phyloP scores from a whole-genome alignment of 2,113 vertebrate genomes.

The Pardalotus punctatus region DNA sequence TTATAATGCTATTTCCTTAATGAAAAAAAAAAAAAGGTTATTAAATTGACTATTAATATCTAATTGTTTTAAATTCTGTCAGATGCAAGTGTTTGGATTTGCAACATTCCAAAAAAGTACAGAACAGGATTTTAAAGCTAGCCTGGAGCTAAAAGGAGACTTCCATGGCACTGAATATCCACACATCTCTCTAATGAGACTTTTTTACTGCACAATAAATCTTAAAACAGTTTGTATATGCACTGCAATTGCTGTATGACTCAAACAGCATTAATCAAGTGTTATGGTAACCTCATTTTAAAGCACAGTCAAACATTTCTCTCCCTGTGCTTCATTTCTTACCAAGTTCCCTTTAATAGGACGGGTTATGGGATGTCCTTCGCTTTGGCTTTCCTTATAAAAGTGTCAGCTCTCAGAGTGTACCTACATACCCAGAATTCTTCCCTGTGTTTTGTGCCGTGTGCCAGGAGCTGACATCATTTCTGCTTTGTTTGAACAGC shows the following conservation, averaged over 20 bases:
- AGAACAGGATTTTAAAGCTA: background rate
- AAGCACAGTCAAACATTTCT: background rate
- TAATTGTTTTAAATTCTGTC: background rate
- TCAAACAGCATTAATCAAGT: constrained; percentile 14
- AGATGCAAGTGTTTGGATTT: background rate
- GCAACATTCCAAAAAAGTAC: background rate
- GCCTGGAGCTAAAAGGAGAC: background rate
- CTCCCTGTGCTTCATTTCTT: background rate
- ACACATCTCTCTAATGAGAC: constrained; percentile 38
- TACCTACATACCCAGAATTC: constrained; percentile 30
- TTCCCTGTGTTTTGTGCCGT: background rate
- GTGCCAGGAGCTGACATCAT: constrained; percentile 35
- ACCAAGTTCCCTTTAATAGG: background rate
- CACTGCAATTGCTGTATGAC: background rate
- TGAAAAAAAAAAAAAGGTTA: background rate
- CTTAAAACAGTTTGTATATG: background rate
- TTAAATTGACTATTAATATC: background rate
- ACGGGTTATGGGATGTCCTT: constrained; percentile 18
- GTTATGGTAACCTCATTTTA: constrained; percentile 17
- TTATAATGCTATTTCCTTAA: background rate
- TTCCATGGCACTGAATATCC: background rate
- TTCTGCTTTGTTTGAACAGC: constrained; percentile 50
- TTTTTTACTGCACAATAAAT: constrained; percentile 47
- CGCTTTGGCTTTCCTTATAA: background rate
- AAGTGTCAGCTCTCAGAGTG: background rate